Conservation (phyloP, 2,888 invertebrate genomes). For the Andricus quercusramuli region DNA sequence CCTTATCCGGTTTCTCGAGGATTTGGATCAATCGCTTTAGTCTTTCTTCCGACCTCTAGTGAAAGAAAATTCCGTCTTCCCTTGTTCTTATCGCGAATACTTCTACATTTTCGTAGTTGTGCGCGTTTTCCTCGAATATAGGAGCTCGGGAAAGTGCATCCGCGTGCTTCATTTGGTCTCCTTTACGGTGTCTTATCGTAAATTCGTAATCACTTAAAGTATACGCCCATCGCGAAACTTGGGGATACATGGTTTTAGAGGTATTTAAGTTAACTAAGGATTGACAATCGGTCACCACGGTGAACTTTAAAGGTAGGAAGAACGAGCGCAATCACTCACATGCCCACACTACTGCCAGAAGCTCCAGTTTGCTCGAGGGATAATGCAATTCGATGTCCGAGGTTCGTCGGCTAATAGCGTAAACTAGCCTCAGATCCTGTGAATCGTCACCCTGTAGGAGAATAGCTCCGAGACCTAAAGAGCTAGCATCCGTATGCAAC, state of each 20-base stretch:
- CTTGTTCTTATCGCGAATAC: neutral
- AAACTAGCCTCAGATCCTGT: constrained; percentile 54
- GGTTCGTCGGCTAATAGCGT: constrained; percentile 60
- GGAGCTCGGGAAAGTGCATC: constrained; percentile 56
- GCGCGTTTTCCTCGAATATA: neutral
- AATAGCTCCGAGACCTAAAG: constrained; percentile 12
- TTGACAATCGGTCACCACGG: constrained; percentile 54
- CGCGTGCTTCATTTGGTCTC: constrained; percentile 52
- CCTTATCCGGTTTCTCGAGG: too few relatives aligned
- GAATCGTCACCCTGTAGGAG: constrained; percentile 53
- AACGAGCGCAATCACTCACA: constrained; percentile 47
- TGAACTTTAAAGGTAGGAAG: constrained; percentile 25
- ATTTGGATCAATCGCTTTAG: too few relatives aligned
- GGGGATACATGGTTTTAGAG: constrained; percentile 59
- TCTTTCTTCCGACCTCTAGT: too few relatives aligned
- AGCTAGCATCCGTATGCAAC: constrained; percentile 44
- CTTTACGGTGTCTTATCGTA: constrained; percentile 46
- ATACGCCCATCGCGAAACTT: constrained; percentile 53
- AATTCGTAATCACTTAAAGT: constrained; percentile 50
- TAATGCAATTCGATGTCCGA: constrained; percentile 57
- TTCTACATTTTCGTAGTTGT: neutral
- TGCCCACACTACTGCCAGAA: constrained; percentile 28
- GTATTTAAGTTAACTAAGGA: constrained; percentile 59
- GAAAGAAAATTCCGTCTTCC: too few relatives aligned
- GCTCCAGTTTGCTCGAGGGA: constrained; percentile 57